Evolutionary conservation across 2,113 vertebrate species (phyloP).

Genomic region (Haliaeetus leucogaster): DNA sequence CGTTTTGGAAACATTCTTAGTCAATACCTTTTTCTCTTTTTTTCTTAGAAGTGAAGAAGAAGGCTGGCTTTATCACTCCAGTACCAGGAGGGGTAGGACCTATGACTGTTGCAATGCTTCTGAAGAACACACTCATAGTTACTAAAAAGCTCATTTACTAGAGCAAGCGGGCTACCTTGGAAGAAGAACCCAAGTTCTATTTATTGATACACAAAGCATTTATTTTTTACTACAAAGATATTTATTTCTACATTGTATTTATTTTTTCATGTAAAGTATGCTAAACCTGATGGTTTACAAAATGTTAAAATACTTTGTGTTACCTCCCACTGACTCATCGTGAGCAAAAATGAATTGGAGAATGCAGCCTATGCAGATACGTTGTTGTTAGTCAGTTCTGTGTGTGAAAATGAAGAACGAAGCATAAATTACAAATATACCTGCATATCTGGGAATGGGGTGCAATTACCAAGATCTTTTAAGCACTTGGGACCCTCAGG

Average conservation of each 20-base stretch:
- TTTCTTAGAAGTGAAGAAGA: slow-evolving; percentile 85
- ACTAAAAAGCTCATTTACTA: slow-evolving; percentile 83
- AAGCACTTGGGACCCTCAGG: background rate
- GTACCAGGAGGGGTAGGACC: slow-evolving; percentile 91
- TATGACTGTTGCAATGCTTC: slow-evolving; percentile 89
- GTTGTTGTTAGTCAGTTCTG: background rate
- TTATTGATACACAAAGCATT: slow-evolving; percentile 52
- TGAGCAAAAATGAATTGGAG: background rate
- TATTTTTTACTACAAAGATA: slow-evolving; percentile 71
- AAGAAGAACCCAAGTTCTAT: background rate
- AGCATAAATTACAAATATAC: background rate
- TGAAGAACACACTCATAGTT: slow-evolving; percentile 88
- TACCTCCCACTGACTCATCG: background rate
- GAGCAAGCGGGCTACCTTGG: background rate
- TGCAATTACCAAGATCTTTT: background rate
- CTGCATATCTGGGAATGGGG: background rate
- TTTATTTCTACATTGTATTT: slow-evolving; percentile 77
- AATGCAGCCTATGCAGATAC: background rate
- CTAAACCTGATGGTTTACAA: background rate
- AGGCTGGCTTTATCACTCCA: slow-evolving; percentile 87
- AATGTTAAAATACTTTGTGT: background rate
- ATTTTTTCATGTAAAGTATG: slow-evolving; percentile 61
- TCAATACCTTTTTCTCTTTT: slow-evolving; percentile 12
- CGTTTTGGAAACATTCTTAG: background rate
- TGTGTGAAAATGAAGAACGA: background rate